Percentiles rank a stretch among this genome's conserved stretches.
Evolutionary conservation across 2,888 invertebrate genomes (phyloP).

Genomic region (Aporophyla lueneburgensis): DNA sequence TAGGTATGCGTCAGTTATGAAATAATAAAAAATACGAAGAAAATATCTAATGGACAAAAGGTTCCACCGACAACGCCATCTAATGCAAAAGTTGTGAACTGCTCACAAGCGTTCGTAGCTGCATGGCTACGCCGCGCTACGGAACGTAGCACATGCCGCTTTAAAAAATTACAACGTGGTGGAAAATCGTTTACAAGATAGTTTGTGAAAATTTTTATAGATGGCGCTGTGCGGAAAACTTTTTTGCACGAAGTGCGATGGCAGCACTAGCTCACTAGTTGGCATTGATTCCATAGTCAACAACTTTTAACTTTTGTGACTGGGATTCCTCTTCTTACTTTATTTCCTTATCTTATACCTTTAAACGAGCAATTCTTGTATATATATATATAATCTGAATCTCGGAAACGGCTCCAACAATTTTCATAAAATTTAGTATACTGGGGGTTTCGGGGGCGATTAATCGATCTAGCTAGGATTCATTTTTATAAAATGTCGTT

Average conservation of each 20-base stretch:
- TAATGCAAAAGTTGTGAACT: conserved; percentile 41
- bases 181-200: conserved; percentile 32
- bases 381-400: too few relatives aligned
- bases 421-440: too few relatives aligned
- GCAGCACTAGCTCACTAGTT: conserved; percentile 32
- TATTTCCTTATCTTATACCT: too few relatives aligned
- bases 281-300: neutral
- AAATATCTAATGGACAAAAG: neutral
- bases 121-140: conserved; percentile 3
- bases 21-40: neutral
- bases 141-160: conserved; percentile 11
- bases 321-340: neutral
- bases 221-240: conserved; percentile 61
- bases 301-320: neutral
- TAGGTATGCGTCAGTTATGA: neutral
- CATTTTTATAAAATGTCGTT: too few relatives aligned
- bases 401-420: too few relatives aligned
- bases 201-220: conserved; percentile 55
- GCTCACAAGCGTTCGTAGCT: conserved; percentile 2
- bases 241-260: conserved; percentile 14
- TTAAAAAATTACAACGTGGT: neutral
- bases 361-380: too few relatives aligned
- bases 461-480: too few relatives aligned
- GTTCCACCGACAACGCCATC: conserved; percentile 58
- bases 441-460: too few relatives aligned